These are phyloP conservation scores for Hylyphantes graminicola DNA, from an alignment of 1,140 invertebrate species.

Conservation along the genomic window DNA sequence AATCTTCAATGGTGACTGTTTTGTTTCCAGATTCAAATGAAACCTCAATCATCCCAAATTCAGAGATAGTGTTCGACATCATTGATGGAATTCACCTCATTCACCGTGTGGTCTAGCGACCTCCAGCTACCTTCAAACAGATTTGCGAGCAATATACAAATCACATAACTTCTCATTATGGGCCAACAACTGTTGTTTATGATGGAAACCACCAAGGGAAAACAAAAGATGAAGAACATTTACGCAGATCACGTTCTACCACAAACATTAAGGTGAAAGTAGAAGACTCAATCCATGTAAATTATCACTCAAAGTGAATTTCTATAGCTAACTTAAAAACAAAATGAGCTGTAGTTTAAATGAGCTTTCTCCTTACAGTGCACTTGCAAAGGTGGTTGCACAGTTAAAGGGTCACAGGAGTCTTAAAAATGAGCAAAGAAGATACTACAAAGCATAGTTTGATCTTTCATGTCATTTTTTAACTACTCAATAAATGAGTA, in stretches of 20 bases:
- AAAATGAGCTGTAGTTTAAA: not conserved
- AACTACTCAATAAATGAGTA: too few relatives aligned
- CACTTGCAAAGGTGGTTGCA: slow-evolving; percentile 19
- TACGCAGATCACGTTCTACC: not conserved
- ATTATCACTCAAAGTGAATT: not conserved
- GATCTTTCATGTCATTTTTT: too few relatives aligned
- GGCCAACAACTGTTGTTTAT: not conserved
- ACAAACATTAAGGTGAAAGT: too few relatives aligned
- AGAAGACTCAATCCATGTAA: not conserved
- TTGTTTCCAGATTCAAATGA: not conserved
- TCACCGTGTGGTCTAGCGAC: slow-evolving; percentile 4
- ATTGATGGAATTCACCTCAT: slow-evolving; percentile 10
- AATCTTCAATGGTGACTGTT: slow-evolving; percentile 1
- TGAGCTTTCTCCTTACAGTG: not conserved
- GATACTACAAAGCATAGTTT: too few relatives aligned
- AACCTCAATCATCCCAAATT: not conserved
- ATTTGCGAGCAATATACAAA: slow-evolving; percentile 12
- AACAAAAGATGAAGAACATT: not conserved
- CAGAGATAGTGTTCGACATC: not conserved
- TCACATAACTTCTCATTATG: not conserved
- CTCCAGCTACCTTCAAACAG: not conserved
- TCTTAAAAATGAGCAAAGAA: too few relatives aligned
- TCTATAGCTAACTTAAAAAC: slow-evolving; percentile 11
- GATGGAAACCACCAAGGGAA: not conserved
- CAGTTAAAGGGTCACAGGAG: too few relatives aligned